These are phyloP conservation scores for Amniataba percoides DNA, from an alignment of 2,797 vertebrate genomes.

Conservation along the genomic window DNA sequence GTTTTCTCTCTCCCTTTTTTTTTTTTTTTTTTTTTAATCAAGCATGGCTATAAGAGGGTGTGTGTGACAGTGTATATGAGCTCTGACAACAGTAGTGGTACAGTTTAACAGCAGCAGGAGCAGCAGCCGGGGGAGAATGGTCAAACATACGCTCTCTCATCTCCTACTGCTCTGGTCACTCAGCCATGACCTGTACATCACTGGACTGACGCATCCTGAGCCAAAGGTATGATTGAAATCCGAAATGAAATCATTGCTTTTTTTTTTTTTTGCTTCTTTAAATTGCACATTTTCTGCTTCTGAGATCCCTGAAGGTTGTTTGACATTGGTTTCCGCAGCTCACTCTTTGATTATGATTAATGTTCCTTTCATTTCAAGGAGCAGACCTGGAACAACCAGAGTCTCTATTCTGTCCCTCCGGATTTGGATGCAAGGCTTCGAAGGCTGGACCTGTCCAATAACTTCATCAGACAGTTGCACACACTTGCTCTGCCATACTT, in stretches of 20 bases:
- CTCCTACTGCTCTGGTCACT: slow-evolving; percentile 75
- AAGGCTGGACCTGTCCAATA: slow-evolving; percentile 87
- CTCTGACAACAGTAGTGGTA: slow-evolving; percentile 54
- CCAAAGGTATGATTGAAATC: slow-evolving; percentile 68
- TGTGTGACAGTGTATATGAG: slow-evolving; percentile 52
- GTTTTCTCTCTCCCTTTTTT: slow-evolving; percentile 52
- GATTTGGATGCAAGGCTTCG: slow-evolving; percentile 76
- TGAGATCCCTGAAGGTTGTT: slow-evolving; percentile 25
- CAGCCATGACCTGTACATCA: slow-evolving; percentile 40
- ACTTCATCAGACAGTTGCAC: slow-evolving; percentile 86
- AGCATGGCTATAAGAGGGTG: slow-evolving; percentile 78
- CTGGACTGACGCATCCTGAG: slow-evolving; percentile 42
- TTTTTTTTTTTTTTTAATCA: slow-evolving; percentile 68
- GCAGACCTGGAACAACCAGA: slow-evolving; percentile 81
- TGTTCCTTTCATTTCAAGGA: slow-evolving; percentile 68
- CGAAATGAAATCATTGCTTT: neutral
- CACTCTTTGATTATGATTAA: slow-evolving; percentile 52
- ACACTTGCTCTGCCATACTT: slow-evolving; percentile 77
- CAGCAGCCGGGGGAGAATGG: slow-evolving; percentile 70
- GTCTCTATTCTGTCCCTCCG: slow-evolving; percentile 82
- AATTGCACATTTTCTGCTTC: neutral
- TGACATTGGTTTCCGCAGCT: slow-evolving; percentile 39
- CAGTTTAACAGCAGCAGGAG: slow-evolving; percentile 55
- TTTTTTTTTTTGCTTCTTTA: neutral
- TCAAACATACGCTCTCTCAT: slow-evolving; percentile 55